Percentiles rank a stretch among this genome's conserved stretches.
Evolutionary conservation across 2,113 vertebrate species (phyloP).

Genomic region (Dascyllus trimaculatus): DNA sequence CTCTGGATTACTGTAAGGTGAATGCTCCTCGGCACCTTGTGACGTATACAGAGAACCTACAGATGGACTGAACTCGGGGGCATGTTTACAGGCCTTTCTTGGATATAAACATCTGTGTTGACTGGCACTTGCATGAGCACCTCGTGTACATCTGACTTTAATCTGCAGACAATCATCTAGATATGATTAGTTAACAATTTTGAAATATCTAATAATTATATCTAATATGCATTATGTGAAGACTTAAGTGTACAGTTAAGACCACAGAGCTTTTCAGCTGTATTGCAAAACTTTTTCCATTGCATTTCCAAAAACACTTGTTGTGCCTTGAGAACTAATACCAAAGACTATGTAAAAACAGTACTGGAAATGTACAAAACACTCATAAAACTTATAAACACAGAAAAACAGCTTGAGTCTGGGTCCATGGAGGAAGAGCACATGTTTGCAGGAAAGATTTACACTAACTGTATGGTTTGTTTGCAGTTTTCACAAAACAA

Average conservation of each 20-base stretch:
- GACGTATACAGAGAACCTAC: conserved; percentile 58
- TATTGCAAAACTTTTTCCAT: too few relatives aligned
- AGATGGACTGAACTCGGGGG: conserved; percentile 30
- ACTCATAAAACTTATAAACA: background rate
- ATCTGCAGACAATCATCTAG: conserved; percentile 13
- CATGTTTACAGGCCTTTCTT: conserved; percentile 56
- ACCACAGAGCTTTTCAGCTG: too few relatives aligned
- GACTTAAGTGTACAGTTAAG: too few relatives aligned
- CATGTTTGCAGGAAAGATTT: too few relatives aligned
- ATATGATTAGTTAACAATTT: background rate
- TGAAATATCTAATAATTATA: conserved; percentile 2
- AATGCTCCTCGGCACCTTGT: conserved; percentile 62
- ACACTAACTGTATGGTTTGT: too few relatives aligned
- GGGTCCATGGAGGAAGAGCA: too few relatives aligned
- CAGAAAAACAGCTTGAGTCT: too few relatives aligned
- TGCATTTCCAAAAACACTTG: background rate
- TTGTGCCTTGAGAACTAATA: conserved; percentile 17
- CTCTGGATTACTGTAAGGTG: conserved; percentile 78
- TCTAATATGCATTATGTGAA: conserved; percentile 17
- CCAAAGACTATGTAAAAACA: conserved; percentile 20
- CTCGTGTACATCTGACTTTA: conserved; percentile 21
- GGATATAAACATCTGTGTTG: conserved; percentile 66
- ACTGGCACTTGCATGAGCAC: conserved; percentile 54
- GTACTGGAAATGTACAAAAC: background rate
- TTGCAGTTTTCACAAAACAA: too few relatives aligned